Conservation (phyloP, 2,888 invertebrate genomes). For the Pollenia griseotomentosa region DNA sequence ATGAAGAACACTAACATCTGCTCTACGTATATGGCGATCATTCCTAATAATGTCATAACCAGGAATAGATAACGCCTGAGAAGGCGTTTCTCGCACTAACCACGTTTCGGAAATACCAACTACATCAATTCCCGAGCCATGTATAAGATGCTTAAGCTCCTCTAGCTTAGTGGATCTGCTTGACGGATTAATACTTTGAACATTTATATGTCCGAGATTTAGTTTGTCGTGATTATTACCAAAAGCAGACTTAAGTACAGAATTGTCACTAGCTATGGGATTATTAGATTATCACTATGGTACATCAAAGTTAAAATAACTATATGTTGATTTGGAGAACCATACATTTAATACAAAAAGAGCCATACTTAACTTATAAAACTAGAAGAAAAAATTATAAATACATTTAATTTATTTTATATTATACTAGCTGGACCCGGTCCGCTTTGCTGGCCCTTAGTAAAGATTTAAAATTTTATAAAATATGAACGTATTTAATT, state of each 20-base stretch:
- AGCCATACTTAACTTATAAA: not conserved
- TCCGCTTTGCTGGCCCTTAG: too few relatives aligned
- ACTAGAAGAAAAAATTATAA: not conserved
- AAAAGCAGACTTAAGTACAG: too few relatives aligned
- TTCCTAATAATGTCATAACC: slow-evolving; percentile 9
- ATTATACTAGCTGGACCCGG: too few relatives aligned
- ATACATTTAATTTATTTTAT: not conserved
- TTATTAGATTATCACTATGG: not conserved
- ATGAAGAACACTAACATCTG: not conserved
- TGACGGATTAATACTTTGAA: slow-evolving; percentile 18
- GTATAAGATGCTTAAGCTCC: not conserved
- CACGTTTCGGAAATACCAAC: not conserved
- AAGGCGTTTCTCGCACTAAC: not conserved
- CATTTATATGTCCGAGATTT: slow-evolving; percentile 1
- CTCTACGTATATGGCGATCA: not conserved
- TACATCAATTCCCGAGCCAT: not conserved
- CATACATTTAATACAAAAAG: not conserved
- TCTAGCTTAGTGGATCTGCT: slow-evolving; percentile 11
- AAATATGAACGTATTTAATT: too few relatives aligned
- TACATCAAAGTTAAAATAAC: not conserved
- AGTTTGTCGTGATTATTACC: not conserved
- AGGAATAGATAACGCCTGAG: not conserved
- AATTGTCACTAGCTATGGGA: not conserved
- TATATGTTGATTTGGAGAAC: not conserved
- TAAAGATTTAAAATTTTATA: too few relatives aligned